Evolutionary conservation across 1,140 invertebrate genomes (phyloP).

Genomic region (Himalopsyche phryganea): DNA sequence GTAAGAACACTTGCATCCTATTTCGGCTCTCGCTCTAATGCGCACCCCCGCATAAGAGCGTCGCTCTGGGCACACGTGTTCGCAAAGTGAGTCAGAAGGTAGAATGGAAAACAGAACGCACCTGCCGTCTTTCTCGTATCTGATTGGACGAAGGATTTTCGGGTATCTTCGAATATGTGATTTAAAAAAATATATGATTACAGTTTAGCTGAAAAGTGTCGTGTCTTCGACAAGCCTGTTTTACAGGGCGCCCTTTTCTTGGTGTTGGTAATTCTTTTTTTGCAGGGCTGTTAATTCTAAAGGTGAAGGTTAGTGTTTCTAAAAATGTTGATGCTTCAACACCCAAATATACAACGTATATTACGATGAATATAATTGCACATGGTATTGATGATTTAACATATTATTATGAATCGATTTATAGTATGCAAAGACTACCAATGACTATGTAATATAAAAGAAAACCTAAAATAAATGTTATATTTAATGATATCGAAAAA

Average conservation of each 20-base stretch:
- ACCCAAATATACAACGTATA: no score
- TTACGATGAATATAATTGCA: no score
- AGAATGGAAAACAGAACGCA: constrained; percentile 13
- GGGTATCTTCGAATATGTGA: constrained; percentile 27
- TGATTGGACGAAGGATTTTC: constrained; percentile 23
- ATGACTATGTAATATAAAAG: no score
- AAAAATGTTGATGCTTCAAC: no score
- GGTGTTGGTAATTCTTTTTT: not conserved
- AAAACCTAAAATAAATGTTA: no score
- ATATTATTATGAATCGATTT: no score
- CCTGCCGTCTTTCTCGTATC: constrained; percentile 23
- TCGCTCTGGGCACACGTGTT: constrained; percentile 32
- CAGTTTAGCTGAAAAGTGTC: constrained; percentile 30
- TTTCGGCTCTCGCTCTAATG: constrained; percentile 9
- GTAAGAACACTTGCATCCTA: constrained; percentile 22
- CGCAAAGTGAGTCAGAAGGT: constrained; percentile 24
- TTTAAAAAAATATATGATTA: constrained; percentile 30
- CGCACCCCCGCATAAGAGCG: not conserved
- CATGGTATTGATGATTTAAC: no score
- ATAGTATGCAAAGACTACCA: no score
- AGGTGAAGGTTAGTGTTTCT: not conserved
- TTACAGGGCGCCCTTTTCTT: constrained; percentile 6
- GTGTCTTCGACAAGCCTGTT: constrained; percentile 11
- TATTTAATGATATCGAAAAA: no score
- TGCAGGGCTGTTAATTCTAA: not conserved